These are phyloP conservation scores for Xyliphius kryptos DNA, from an alignment of 2,113 vertebrate genomes.

Conservation along the genomic window DNA sequence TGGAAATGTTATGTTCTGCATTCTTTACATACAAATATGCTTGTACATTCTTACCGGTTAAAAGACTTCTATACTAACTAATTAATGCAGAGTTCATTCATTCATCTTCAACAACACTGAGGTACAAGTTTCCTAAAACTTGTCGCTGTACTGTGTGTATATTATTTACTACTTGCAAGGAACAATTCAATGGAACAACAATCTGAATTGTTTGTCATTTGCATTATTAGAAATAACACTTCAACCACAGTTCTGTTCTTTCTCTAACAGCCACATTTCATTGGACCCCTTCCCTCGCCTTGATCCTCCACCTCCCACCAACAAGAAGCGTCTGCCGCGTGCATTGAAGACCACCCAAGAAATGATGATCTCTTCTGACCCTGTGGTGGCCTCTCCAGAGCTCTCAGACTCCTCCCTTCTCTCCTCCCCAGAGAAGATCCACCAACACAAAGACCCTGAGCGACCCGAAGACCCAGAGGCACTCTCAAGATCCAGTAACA, in stretches of 20 bases:
- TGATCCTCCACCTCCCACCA: slow-evolving; percentile 76
- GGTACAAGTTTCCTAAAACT: no score
- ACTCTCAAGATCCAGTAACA: not conserved
- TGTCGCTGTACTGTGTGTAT: no score
- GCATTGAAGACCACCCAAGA: slow-evolving; percentile 91
- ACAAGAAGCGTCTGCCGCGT: slow-evolving; percentile 79
- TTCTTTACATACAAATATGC: no score
- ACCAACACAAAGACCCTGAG: slow-evolving; percentile 27
- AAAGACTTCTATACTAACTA: no score
- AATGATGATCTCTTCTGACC: slow-evolving; percentile 91
- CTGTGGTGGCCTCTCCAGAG: slow-evolving; percentile 60
- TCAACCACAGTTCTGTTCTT: not conserved
- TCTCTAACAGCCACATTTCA: slow-evolving; percentile 58
- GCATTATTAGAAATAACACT: not conserved
- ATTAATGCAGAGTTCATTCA: no score
- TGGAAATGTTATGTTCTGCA: no score
- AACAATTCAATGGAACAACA: no score
- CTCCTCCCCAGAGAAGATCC: slow-evolving; percentile 44
- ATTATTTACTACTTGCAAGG: no score
- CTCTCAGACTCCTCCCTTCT: slow-evolving; percentile 45
- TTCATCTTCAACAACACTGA: no score
- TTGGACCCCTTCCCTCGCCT: slow-evolving; percentile 77
- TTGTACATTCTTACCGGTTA: no score
- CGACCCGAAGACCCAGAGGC: slow-evolving; percentile 31
- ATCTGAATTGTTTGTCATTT: no score